Percentiles rank a stretch among this genome's conserved stretches.
phyloP scores from a whole-genome alignment of 2,888 invertebrate genomes.

The Piscicola geometra region DNA sequence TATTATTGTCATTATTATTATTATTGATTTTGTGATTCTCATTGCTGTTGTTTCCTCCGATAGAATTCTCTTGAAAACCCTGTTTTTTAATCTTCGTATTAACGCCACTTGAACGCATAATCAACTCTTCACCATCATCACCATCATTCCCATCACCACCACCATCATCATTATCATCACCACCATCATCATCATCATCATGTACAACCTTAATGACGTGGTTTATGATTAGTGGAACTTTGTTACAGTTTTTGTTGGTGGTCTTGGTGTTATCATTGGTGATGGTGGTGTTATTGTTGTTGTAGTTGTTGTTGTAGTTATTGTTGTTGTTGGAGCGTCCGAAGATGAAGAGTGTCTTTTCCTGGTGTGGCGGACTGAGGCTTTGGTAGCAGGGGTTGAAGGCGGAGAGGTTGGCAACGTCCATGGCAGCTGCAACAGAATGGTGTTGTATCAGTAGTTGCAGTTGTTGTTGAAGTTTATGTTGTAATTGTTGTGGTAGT shows the following conservation, averaged over 20 bases:
- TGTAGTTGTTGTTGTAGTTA: no score
- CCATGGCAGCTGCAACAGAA: not conserved
- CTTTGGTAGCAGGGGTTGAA: constrained; percentile 43
- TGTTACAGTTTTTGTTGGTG: no score
- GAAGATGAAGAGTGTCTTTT: constrained; percentile 1
- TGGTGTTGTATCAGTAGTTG: not conserved
- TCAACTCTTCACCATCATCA: constrained; percentile 6
- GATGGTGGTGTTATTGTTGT: not conserved
- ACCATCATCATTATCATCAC: not conserved
- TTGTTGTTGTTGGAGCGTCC: no score
- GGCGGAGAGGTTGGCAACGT: not conserved
- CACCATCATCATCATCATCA: no score
- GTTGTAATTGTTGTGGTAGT: not conserved
- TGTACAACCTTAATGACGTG: no score
- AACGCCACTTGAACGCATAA: no score
- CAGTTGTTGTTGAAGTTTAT: not conserved
- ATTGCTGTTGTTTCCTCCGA: not conserved
- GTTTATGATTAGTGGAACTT: no score
- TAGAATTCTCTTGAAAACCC: no score
- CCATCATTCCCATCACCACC: constrained; percentile 4
- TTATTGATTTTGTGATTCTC: not conserved
- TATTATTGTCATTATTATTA: no score
- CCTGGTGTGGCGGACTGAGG: constrained; percentile 40
- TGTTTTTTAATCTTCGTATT: no score
- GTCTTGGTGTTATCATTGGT: not conserved